Percentiles rank a stretch among this genome's conserved stretches.
Conservation (phyloP, 2,113 vertebrate species). For the Seriola rivoliana region DNA sequence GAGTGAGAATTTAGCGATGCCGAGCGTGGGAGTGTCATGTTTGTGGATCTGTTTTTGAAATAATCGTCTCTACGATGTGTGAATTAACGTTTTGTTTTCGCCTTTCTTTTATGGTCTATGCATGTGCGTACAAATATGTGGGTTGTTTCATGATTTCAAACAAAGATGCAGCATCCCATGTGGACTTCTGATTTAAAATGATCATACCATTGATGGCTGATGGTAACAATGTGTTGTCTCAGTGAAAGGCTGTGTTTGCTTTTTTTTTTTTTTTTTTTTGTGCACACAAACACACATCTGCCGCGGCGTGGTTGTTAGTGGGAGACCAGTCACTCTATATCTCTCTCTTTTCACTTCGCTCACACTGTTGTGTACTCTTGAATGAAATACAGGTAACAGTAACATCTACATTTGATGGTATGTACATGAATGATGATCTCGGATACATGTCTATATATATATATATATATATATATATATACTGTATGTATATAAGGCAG, state of each 20-base stretch:
- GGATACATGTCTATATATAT: too few relatives aligned
- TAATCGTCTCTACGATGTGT: constrained; percentile 2
- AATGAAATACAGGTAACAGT: not conserved
- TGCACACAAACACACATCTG: not conserved
- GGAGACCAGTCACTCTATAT: not conserved
- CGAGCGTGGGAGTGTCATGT: constrained; percentile 25
- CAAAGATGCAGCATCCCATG: not conserved
- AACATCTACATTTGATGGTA: not conserved
- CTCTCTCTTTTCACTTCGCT: not conserved
- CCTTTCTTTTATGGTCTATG: not conserved
- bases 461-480: too few relatives aligned
- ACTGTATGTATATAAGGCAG: too few relatives aligned
- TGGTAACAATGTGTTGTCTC: not conserved
- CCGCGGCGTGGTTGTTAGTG: not conserved
- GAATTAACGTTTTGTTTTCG: constrained; percentile 24
- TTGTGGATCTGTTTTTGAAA: constrained; percentile 34
- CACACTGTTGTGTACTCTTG: not conserved
- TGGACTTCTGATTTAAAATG: not conserved
- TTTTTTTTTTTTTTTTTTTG: not conserved
- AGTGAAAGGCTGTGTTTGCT: not conserved
- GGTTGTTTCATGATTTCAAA: not conserved
- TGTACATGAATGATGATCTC: not conserved
- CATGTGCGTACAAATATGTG: not conserved
- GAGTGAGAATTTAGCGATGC: constrained; percentile 12
- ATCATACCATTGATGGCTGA: not conserved